Base-by-base conservation (phyloP, 2,888 invertebrate genomes). In the Caradrina kadenii region DNA sequence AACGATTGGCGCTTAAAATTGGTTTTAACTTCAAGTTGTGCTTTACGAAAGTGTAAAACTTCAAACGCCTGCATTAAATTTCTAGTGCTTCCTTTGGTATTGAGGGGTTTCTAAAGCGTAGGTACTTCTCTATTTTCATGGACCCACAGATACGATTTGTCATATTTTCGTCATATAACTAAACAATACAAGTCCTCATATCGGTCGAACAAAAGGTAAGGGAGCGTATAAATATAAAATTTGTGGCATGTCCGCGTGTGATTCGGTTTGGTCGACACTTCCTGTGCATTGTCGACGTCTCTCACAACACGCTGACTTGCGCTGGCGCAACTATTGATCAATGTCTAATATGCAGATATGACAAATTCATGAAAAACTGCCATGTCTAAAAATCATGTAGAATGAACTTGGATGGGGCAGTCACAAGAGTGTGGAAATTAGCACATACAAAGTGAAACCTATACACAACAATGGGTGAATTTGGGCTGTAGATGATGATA, bases 201-300 rank as follows among this genome's bases (percentile, higher is more conserved):
- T 70, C 35, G 58, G 55, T 71, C 58, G 91, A 91, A 94, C 92
- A 94, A 93, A 92, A 85, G 88, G 65, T 76, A 78, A 83, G 76
- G 81, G 79, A 81, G 62, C 49, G 65, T 79, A 81, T 81, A 84
- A 88, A 90, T 89, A 91, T 91, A 89, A 90, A 93, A 93, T 93
- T 91, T 90, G 93, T 93, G 90, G 86, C 90, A 90, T 89, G 90
- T 88, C 88, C 87, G 89, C 88, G 90, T 91, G 89, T 92, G 90
- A 93, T 92, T 93, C 90, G 93, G 92, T 91, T 92, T 92, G 88
- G 92, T 92, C 93, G 93, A 92, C 95, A 94, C 92, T 94, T 95
- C 95, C 95, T 93, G 94, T 92, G 93, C 91, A 92, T 94, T 94
- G 95, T 94, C 86, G 91, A 89, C 85, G 91, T 91, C 92, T 91